phyloP scores from a whole-genome alignment of 2,113 vertebrate species.

The Ciconia boyciana region DNA sequence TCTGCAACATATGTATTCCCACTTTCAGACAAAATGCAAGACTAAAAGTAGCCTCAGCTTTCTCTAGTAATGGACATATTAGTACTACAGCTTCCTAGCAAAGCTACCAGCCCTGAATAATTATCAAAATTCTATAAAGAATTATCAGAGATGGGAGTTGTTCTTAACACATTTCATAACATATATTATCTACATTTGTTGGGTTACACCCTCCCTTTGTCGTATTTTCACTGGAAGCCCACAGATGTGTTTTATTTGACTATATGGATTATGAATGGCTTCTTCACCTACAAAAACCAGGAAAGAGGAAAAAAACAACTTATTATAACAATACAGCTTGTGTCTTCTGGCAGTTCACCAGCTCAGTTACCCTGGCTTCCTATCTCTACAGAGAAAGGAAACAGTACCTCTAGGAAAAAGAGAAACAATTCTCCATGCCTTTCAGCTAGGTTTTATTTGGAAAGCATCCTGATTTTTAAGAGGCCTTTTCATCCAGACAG shows the following conservation, averaged over 20 bases:
- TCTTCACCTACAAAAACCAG: neutral
- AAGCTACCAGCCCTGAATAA: neutral
- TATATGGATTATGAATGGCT: neutral
- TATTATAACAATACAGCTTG: neutral
- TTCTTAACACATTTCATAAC: neutral
- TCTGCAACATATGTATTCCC: neutral
- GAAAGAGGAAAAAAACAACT: neutral
- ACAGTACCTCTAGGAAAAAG: neutral
- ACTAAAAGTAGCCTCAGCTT: neutral
- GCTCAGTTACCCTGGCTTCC: neutral
- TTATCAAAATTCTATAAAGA: neutral
- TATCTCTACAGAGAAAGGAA: neutral
- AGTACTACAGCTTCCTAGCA: neutral
- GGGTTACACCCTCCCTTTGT: neutral
- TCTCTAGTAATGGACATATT: neutral
- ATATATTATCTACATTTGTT: neutral
- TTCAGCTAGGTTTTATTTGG: neutral
- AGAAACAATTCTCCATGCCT: neutral
- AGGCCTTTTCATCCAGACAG: neutral
- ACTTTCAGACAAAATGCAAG: neutral
- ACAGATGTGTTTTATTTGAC: neutral
- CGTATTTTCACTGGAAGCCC: neutral
- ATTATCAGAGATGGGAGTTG: neutral
- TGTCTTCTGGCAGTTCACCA: neutral
- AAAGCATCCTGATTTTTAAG: constrained; percentile 1